These are phyloP conservation scores for Liopterus haemorrhoidalis DNA, from an alignment of 2,888 invertebrate species.

Conservation along the genomic window DNA sequence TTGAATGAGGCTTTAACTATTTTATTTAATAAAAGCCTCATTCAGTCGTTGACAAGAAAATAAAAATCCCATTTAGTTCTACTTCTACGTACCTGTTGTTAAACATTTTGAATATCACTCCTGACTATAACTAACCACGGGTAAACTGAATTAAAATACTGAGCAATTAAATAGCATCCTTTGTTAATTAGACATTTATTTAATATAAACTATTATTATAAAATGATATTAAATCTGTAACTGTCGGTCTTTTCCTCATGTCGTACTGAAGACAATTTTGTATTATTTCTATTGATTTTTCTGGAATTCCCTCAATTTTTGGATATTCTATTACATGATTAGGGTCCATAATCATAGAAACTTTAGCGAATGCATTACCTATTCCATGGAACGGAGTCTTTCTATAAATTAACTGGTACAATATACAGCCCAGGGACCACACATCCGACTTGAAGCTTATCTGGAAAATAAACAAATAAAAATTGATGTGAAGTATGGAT, in stretches of 20 bases:
- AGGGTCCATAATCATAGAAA: constrained; percentile 71
- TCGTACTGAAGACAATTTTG: constrained; percentile 69
- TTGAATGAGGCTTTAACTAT: no score
- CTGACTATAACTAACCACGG: no score
- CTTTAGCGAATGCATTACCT: constrained; percentile 62
- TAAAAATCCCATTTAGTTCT: no score
- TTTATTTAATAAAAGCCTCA: no score
- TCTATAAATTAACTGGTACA: constrained; percentile 87
- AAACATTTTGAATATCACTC: no score
- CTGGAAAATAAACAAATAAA: constrained; percentile 50
- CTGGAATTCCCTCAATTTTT: constrained; percentile 50
- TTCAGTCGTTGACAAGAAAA: no score
- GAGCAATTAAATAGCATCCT: no score
- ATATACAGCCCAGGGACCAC: constrained; percentile 95
- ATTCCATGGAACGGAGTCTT: constrained; percentile 87
- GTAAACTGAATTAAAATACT: no score
- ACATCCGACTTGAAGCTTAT: constrained; percentile 90
- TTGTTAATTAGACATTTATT: no score
- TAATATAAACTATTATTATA: no score
- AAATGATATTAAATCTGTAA: constrained; percentile 68
- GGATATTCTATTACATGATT: constrained; percentile 70
- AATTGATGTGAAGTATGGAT: no score
- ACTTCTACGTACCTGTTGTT: no score
- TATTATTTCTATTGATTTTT: constrained; percentile 57
- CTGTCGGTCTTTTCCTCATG: constrained; percentile 65